A percentile compares a stretch with the other conserved stretches of the same genome.
phyloP scores from a whole-genome alignment of 2,113 vertebrate genomes.

The Alectura lathami region DNA sequence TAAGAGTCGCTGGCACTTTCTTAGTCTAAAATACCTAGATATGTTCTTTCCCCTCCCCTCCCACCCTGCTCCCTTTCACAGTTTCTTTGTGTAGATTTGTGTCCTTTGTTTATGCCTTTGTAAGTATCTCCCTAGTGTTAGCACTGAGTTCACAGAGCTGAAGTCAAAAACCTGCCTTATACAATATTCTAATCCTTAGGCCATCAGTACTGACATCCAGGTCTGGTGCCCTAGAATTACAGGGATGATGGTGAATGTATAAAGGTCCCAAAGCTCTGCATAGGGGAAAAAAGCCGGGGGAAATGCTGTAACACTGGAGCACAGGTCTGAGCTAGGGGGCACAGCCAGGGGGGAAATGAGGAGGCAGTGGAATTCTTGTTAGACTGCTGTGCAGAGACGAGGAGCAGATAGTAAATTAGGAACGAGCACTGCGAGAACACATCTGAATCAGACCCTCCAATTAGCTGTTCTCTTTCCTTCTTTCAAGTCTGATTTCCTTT shows the following conservation, averaged over 20 bases:
- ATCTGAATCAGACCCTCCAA: constrained; percentile 68
- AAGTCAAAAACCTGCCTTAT: constrained; percentile 24
- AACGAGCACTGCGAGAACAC: constrained; percentile 41
- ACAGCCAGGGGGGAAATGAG: constrained; percentile 35
- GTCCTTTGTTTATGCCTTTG: constrained; percentile 47
- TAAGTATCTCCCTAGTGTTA: constrained; percentile 24
- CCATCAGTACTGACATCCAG: neutral
- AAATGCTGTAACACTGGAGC: neutral
- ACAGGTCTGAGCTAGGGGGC: constrained; percentile 8
- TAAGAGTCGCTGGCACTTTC: neutral
- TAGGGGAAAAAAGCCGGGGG: neutral
- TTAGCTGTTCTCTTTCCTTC: constrained; percentile 69
- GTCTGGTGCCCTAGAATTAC: constrained; percentile 32
- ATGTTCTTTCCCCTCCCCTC: neutral
- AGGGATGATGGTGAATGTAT: neutral
- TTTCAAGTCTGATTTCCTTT: constrained; percentile 71
- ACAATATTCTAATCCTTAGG: constrained; percentile 55
- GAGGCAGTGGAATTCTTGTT: constrained; percentile 47
- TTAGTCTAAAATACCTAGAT: neutral
- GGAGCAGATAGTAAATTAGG: constrained; percentile 59
- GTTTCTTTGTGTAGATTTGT: constrained; percentile 55
- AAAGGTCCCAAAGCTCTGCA: constrained; percentile 3
- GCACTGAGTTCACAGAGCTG: constrained; percentile 11
- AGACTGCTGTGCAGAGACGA: constrained; percentile 38
- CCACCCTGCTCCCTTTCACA: neutral